Conservation (phyloP, 2,113 vertebrate genomes). For the Pteropus alecto region DNA sequence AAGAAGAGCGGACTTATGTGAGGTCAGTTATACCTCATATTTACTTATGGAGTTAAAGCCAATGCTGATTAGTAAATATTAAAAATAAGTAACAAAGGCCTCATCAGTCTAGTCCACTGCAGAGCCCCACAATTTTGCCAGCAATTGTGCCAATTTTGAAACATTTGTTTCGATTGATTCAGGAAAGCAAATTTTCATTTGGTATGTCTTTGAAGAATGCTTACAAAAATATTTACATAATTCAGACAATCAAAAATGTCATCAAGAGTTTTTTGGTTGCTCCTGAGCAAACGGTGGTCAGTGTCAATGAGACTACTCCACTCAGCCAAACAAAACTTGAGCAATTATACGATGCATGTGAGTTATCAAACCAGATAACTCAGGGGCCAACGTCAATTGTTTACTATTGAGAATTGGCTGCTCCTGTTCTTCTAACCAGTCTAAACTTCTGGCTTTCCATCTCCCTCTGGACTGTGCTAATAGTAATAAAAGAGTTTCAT, state of each 20-base stretch:
- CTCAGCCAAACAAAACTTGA: not conserved
- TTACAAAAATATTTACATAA: not conserved
- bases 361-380: not conserved
- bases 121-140: not conserved
- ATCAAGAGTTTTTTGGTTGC: not conserved
- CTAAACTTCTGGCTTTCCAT: not conserved
- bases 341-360: not conserved
- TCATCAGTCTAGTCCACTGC: not conserved
- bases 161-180: conserved; percentile 39
- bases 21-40: not conserved
- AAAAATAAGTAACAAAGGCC: not conserved
- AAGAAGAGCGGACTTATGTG: not conserved
- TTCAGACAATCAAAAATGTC: not conserved
- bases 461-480: not conserved
- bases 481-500: not conserved
- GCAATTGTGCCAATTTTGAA: conserved; percentile 8
- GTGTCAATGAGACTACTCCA: not conserved
- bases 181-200: conserved; percentile 43
- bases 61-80: not conserved
- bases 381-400: not conserved
- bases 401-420: not conserved
- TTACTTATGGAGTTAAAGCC: not conserved
- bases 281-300: not conserved
- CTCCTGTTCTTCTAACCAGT: not conserved
- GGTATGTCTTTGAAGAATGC: conserved; percentile 33